Base-by-base conservation (phyloP, 2,113 vertebrate genomes). In the Phalacrocorax brasilianus region DNA sequence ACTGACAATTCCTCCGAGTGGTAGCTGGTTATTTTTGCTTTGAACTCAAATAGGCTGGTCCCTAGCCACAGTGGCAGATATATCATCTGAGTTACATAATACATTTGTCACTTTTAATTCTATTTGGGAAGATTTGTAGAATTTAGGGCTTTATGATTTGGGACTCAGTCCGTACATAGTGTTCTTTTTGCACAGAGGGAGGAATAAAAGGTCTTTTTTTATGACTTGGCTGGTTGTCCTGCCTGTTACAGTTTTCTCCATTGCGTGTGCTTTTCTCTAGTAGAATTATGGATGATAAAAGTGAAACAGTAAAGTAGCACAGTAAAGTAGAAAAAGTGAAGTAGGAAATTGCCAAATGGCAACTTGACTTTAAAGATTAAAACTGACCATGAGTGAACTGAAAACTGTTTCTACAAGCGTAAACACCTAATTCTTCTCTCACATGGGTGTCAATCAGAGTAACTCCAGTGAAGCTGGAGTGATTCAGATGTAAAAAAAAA, bases 31-130 rank as follows among this genome's bases (percentile, higher is more conserved):
- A 79, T 85, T 96, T 96, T 95, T 93, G 70, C 61, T 89, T 92
- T 80, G 65, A 50, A 89, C 68, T 93, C 88, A 73, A 88, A 63
- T 70, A 92, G 80, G 52, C 78, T 26, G 1, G 66, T 93, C 88
- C 76, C 77, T 45, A 72, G 80, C 65, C 45, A 61, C 91, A 55
- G 77, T 59, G 45, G 88, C 92, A 95, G 86, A 89, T 81, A 72
- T 6, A 78, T 85, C 61, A 79, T 38, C 61, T 0, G 20, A 75
- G 72, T 88, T 96, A 91, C 7, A 26, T 93, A 93, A 91, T 66
- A 63, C 50, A 52, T 94, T 92, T 93, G 88, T 89, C 91, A 70
- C 83, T 95, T 95, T 68, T 85, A 78, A 94, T 95, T 96, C 90
- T 84, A 8, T 73, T 94, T 91, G 93, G 49, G 76, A 89, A 74